phyloP scores from a whole-genome alignment of 2,113 vertebrate genomes.

The Cyanoderma ruficeps region DNA sequence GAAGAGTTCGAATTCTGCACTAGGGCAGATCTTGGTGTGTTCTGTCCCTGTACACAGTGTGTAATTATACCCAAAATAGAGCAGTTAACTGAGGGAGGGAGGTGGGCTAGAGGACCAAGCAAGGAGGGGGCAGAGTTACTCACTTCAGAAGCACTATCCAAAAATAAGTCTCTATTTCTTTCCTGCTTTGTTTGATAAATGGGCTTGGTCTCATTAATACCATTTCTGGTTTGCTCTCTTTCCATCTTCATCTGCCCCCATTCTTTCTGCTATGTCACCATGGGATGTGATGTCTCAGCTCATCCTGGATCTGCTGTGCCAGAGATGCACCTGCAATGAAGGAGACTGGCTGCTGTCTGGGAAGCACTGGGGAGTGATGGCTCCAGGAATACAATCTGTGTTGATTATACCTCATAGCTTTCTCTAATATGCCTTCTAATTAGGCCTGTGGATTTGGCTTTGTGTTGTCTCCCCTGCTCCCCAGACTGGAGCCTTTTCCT shows the following conservation, averaged over 20 bases:
- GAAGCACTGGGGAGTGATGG: not conserved
- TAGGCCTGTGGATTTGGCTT: not conserved
- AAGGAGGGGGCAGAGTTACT: constrained; percentile 20
- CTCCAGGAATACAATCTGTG: not conserved
- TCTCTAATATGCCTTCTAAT: not conserved
- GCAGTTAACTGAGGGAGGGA: constrained; percentile 29
- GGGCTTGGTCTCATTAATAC: not conserved
- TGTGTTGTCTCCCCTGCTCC: not conserved
- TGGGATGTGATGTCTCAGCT: not conserved
- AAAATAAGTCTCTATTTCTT: constrained; percentile 52
- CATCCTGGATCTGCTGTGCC: not conserved
- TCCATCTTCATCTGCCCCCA: not conserved
- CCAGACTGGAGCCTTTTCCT: not conserved
- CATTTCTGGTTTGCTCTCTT: not conserved
- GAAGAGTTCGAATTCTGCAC: constrained; percentile 22
- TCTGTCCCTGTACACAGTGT: constrained; percentile 6
- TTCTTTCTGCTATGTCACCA: not conserved
- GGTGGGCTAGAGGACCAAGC: not conserved
- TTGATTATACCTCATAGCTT: not conserved
- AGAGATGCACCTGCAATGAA: not conserved
- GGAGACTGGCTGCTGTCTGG: not conserved
- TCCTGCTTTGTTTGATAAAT: constrained; percentile 37
- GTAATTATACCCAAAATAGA: constrained; percentile 73
- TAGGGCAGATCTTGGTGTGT: constrained; percentile 30
- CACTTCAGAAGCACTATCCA: constrained; percentile 50